Evolutionary conservation across 2,113 vertebrate species (phyloP).

Genomic region (Vanacampus margaritifer): DNA sequence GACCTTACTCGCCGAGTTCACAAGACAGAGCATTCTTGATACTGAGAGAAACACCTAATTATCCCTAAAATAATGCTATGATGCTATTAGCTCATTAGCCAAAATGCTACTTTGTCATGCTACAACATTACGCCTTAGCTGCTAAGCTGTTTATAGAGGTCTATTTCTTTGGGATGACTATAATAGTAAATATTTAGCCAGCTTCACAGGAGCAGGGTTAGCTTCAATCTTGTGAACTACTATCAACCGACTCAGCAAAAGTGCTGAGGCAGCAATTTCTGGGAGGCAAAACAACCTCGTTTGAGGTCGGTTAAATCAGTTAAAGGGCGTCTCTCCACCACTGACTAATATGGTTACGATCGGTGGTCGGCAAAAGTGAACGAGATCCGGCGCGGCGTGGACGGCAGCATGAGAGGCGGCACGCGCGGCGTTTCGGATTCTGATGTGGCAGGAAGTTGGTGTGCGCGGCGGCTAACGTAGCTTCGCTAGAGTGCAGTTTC

Average conservation of each 20-base stretch:
- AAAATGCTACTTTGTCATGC: no score
- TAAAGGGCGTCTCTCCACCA: constrained; percentile 58
- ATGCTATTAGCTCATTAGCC: no score
- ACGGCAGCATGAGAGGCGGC: constrained; percentile 32
- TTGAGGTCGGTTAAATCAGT: constrained; percentile 59
- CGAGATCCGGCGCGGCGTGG: constrained; percentile 56
- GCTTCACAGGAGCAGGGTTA: no score
- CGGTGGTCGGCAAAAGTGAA: constrained; percentile 59
- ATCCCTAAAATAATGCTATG: no score
- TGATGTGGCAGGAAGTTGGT: constrained; percentile 62
- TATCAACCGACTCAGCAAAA: not conserved
- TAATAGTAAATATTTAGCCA: no score
- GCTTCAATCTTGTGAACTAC: no score
- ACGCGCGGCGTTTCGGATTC: constrained; percentile 41
- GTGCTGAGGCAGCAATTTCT: not conserved
- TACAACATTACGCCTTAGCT: no score
- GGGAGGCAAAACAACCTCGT: not conserved
- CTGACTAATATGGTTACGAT: constrained; percentile 73
- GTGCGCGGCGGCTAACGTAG: constrained; percentile 31
- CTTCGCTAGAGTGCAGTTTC: constrained; percentile 54
- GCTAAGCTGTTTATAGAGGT: no score
- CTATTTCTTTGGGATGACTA: no score
- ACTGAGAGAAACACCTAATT: no score
- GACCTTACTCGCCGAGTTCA: no score
- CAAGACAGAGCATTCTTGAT: no score